Percentiles rank a stretch among this genome's conserved stretches.
Conservation (phyloP, 2,113 vertebrate species). For the Chaetodon auriga region DNA sequence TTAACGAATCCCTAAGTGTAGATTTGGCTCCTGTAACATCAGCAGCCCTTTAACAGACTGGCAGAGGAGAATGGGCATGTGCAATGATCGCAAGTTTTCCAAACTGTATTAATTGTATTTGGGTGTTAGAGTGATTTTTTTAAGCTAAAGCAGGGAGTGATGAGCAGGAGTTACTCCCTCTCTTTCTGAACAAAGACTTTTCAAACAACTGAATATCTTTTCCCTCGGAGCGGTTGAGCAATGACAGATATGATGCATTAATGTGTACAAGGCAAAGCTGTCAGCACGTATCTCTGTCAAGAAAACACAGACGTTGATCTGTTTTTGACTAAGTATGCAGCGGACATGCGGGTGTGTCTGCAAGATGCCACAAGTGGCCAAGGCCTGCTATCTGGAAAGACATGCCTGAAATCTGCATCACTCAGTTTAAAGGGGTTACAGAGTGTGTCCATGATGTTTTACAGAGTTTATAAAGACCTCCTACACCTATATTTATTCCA, state of each 20-base stretch:
- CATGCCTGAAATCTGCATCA: conserved; percentile 2
- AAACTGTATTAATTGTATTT: background rate
- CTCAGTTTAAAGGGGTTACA: background rate
- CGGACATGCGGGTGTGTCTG: conserved; percentile 51
- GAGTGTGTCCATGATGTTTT: background rate
- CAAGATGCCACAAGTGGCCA: conserved; percentile 59
- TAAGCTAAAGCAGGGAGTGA: conserved; percentile 30
- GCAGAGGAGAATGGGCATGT: background rate
- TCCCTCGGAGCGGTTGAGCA: background rate
- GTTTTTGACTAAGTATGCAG: conserved; percentile 53
- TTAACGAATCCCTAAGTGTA: background rate
- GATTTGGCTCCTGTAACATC: background rate
- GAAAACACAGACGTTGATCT: conserved; percentile 44
- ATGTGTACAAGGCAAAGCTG: background rate
- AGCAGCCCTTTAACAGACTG: conserved; percentile 7
- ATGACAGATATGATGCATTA: background rate
- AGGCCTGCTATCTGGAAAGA: conserved; percentile 4
- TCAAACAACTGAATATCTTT: conserved; percentile 57
- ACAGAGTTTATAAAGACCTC: background rate
- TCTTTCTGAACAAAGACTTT: conserved; percentile 72
- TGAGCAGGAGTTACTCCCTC: conserved; percentile 42
- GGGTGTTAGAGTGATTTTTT: conserved; percentile 8
- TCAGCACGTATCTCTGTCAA: conserved; percentile 16
- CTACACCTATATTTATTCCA: background rate
- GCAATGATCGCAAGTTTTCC: background rate